Evolutionary conservation across 2,888 invertebrate genomes (phyloP), one percentile per base, ranked within the genome.

Genomic region (Corythucha ciliata): DNA sequence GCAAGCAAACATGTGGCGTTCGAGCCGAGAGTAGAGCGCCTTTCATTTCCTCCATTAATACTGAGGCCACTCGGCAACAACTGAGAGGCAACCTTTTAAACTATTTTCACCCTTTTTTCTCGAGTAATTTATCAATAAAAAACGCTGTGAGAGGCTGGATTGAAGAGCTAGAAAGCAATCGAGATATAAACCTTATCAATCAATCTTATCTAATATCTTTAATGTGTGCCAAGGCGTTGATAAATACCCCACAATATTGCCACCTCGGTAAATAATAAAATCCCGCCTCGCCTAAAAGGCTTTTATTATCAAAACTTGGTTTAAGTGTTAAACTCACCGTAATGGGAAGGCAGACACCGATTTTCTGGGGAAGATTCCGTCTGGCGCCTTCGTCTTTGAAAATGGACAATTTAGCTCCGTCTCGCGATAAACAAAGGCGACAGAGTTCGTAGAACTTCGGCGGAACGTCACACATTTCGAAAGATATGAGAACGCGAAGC

Each of bases 371-470:
- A 69, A 78, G 76, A 66, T 74, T 76, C 66, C 77, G 75, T 71
- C 78, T 77, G 69, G 76, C 73, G 72, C 78, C 80, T 74, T 79
- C 79, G 74, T 79, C 79, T 71, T 80, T 80, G 72, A 81, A 82
- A 73, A 81, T 79, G 74, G 79, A 78, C 73, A 80, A 75, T 74
- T 77, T 79, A 74, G 76, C 78, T 77, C 82, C 82, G 76, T 79
- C 70, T 62, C 68, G 67, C 74, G 85, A 84, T 80, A 88, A 82
- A 80, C 87, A 88, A 79, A 88, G 82, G 76, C 87, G 85, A 83
- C 87, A 87, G 77, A 88, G 81, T 80, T 84, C 84, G 78, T 84
- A 84, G 77, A 85, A 87, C 80, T 86, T 87, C 78, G 81, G 80
- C 79, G 86, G 86, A 80, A 87, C 82, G 79, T 81, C 81, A 81